Conservation (phyloP, 2,797 vertebrate genomes). For the Acipenser transmontanus region DNA sequence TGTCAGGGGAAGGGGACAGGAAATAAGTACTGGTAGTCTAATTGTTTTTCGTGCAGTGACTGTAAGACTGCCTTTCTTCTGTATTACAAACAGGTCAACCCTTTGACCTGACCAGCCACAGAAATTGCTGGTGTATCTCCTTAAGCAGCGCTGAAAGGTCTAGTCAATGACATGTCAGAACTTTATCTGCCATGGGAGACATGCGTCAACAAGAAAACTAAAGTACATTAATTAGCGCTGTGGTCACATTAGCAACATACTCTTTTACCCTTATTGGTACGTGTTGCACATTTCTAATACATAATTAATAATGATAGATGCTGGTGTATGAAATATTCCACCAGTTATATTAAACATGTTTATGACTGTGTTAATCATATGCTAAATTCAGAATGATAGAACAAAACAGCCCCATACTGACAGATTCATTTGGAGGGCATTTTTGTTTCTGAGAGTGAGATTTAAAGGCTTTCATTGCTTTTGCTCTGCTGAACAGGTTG, state of each 20-base stretch:
- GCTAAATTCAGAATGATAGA: too few relatives aligned
- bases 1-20: conserved; percentile 52
- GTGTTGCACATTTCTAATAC: too few relatives aligned
- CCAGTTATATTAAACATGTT: too few relatives aligned
- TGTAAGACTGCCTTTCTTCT: conserved; percentile 68
- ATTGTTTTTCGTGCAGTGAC: conserved; percentile 73
- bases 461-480: conserved; percentile 43
- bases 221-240: conserved; percentile 42
- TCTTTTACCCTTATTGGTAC: conserved; percentile 6
- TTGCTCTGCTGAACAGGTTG: too few relatives aligned
- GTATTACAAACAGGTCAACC: conserved; percentile 70
- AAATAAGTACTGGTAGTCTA: conserved; percentile 66
- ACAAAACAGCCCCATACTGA: too few relatives aligned
- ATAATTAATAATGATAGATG: too few relatives aligned
- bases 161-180: conserved; percentile 57
- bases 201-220: too few relatives aligned
- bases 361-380: too few relatives aligned
- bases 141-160: conserved; percentile 56
- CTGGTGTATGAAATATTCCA: too few relatives aligned
- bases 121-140: conserved; percentile 53
- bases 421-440: not conserved
- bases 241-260: conserved; percentile 42
- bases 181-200: conserved; percentile 53
- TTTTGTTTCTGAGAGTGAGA: conserved; percentile 48
- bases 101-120: conserved; percentile 62